Evolutionary conservation across 1,140 invertebrate species (phyloP).

Genomic region (Drosophila teissieri): DNA sequence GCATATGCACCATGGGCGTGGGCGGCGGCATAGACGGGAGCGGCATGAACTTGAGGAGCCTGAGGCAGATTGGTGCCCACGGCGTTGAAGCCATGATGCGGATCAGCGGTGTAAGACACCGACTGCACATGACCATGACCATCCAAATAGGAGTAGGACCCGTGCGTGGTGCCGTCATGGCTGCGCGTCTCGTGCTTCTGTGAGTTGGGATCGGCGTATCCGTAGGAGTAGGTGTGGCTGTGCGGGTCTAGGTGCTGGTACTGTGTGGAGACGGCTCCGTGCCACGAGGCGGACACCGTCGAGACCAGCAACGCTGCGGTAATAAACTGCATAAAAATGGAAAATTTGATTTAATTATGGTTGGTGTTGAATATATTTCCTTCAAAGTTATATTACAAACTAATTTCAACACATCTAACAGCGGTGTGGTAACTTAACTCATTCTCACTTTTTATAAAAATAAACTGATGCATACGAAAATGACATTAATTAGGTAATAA

Average conservation of each 20-base stretch:
- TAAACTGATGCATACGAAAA: too few species aligned
- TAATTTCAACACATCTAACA: too few species aligned
- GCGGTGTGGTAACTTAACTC: too few species aligned
- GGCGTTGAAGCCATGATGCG: conserved; percentile 88
- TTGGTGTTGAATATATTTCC: too few species aligned
- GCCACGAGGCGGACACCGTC: conserved; percentile 74
- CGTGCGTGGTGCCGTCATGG: conserved; percentile 88
- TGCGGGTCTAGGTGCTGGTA: conserved; percentile 87
- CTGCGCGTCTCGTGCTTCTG: conserved; percentile 88
- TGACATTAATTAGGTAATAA: too few species aligned
- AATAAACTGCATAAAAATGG: conserved; percentile 58
- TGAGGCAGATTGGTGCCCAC: conserved; percentile 88
- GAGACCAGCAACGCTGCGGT: conserved; percentile 75
- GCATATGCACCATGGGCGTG: conserved; percentile 54
- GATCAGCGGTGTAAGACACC: conserved; percentile 88
- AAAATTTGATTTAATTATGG: too few species aligned
- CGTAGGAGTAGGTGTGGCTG: conserved; percentile 88
- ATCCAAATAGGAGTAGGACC: conserved; percentile 90
- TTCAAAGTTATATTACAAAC: too few species aligned
- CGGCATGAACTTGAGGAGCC: conserved; percentile 65
- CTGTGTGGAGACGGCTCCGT: conserved; percentile 85
- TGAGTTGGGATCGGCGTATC: conserved; percentile 88
- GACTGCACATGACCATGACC: conserved; percentile 88
- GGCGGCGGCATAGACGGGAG: conserved; percentile 65
- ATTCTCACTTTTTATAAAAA: too few species aligned